Percentiles rank a stretch among this genome's conserved stretches.
phyloP scores from a whole-genome alignment of 2,797 vertebrate species.

The Siniperca undulata region DNA sequence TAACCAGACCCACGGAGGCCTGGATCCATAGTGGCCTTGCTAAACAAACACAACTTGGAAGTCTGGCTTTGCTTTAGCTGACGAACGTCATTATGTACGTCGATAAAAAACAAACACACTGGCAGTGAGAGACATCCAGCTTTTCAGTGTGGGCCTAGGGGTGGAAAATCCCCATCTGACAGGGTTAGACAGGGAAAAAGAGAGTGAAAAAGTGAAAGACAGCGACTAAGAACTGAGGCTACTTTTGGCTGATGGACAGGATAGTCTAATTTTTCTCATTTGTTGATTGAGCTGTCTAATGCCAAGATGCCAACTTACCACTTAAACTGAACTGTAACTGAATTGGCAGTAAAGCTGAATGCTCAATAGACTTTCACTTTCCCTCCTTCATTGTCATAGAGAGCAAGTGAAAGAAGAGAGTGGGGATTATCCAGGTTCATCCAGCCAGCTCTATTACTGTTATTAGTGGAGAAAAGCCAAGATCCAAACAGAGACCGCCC shows the following conservation, averaged over 20 bases:
- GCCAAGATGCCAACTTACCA: constrained; percentile 10
- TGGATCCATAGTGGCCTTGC: constrained; percentile 58
- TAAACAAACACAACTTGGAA: constrained; percentile 75
- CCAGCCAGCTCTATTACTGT: constrained; percentile 42
- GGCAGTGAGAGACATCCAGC: constrained; percentile 52
- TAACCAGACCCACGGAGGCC: constrained; percentile 51
- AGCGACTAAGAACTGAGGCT: background rate
- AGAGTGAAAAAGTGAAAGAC: constrained; percentile 25
- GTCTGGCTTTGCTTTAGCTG: constrained; percentile 74
- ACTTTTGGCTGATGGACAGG: constrained; percentile 32
- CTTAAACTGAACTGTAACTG: background rate
- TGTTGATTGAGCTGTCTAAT: background rate
- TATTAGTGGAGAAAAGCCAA: constrained; percentile 57
- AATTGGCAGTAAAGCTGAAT: constrained; percentile 4
- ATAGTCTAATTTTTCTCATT: background rate
- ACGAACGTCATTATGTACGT: constrained; percentile 67
- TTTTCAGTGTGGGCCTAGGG: constrained; percentile 37
- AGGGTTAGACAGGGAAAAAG: background rate
- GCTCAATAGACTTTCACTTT: constrained; percentile 20
- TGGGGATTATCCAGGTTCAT: constrained; percentile 38
- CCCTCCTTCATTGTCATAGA: constrained; percentile 12
- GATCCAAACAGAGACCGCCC: constrained; percentile 43
- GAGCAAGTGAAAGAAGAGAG: constrained; percentile 40
- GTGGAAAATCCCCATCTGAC: constrained; percentile 69
- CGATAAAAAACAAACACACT: constrained; percentile 75